A percentile compares a stretch with the other conserved stretches of the same genome.
Conservation (phyloP, 2,888 invertebrate genomes). For the Germaria angustata region DNA sequence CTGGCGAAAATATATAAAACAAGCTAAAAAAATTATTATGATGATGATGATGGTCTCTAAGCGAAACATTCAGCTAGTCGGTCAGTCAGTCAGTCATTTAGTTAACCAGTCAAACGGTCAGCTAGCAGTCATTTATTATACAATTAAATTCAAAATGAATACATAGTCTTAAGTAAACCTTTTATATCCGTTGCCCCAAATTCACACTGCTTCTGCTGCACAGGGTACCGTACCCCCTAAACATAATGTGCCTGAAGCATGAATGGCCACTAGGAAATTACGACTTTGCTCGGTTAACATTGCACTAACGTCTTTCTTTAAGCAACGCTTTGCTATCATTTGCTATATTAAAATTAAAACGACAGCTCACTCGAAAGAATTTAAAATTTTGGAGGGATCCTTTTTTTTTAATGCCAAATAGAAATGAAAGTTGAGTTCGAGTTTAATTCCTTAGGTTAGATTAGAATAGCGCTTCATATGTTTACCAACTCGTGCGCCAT, state of each 20-base stretch:
- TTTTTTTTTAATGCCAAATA: background rate
- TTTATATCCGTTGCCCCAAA: conserved; percentile 29
- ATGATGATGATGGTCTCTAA: conserved; percentile 14
- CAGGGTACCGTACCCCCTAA: conserved; percentile 9
- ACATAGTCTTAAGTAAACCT: no score
- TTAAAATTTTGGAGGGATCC: background rate
- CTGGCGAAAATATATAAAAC: conserved; percentile 19
- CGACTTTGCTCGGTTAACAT: conserved; percentile 38
- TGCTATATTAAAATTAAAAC: no score
- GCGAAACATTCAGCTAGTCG: no score
- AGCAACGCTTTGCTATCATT: background rate
- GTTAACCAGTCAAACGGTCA: conserved; percentile 14
- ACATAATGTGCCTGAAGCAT: conserved; percentile 24
- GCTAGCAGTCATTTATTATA: conserved; percentile 25
- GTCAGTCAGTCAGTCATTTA: conserved; percentile 24
- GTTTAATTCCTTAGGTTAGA: no score
- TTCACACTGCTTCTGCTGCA: conserved; percentile 13
- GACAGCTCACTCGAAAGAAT: background rate
- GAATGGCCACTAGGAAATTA: conserved; percentile 42
- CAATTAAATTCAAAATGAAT: no score
- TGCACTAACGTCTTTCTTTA: background rate
- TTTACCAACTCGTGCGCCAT: no score
- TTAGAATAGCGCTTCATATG: no score
- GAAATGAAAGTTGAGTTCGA: no score
- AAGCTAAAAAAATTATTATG: conserved; percentile 50